Percentiles rank a stretch among this genome's conserved stretches.
Conservation (phyloP, 2,113 vertebrate species). For the Brachypodius melanocephalos region DNA sequence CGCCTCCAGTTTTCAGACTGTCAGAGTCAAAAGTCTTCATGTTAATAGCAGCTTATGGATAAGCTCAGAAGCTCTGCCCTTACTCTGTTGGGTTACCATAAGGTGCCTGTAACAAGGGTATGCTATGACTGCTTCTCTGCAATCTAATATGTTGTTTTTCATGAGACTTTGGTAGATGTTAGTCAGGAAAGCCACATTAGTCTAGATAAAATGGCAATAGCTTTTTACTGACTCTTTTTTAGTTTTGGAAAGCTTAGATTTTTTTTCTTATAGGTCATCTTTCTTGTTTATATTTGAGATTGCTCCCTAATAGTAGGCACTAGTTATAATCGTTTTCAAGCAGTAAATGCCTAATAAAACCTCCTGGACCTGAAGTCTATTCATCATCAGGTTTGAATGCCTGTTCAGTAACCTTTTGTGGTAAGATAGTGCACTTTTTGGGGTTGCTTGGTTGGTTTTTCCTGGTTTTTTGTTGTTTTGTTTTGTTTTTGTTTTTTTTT, state of each 20-base stretch:
- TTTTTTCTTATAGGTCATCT: not conserved
- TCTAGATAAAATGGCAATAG: not conserved
- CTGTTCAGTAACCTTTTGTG: not conserved
- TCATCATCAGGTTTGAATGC: not conserved
- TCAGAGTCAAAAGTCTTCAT: not conserved
- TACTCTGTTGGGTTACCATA: not conserved
- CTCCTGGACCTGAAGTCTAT: not conserved
- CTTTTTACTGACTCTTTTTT: not conserved
- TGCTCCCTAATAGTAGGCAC: not conserved
- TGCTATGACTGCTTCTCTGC: not conserved
- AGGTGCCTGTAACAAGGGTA: fast-evolving
- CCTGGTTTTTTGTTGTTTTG: not conserved
- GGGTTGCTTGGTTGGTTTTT: not conserved
- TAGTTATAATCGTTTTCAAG: not conserved
- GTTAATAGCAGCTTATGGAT: not conserved
- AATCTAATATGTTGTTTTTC: not conserved
- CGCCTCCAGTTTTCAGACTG: not conserved
- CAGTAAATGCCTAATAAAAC: not conserved
- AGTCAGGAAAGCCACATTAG: not conserved
- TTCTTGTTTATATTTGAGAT: not conserved
- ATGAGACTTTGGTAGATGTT: not conserved
- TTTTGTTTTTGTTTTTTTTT: not conserved
- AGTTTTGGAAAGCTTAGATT: not conserved
- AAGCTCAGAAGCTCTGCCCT: not conserved
- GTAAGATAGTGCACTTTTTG: not conserved